Conservation (phyloP, 2,797 vertebrate genomes). For the Aselliscus stoliczkanus region DNA sequence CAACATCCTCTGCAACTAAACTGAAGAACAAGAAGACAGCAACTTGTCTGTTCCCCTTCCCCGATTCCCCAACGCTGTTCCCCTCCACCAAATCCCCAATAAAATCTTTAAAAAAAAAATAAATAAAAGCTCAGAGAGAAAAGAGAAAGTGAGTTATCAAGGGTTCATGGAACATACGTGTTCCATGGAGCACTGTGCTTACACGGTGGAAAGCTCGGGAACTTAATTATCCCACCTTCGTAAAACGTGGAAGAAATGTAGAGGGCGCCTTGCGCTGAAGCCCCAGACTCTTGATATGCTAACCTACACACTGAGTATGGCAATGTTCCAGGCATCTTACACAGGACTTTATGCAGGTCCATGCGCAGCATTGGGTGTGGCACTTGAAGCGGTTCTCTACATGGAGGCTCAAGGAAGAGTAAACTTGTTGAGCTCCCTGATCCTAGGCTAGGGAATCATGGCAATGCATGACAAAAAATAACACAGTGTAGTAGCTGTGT, state of each 20-base stretch:
- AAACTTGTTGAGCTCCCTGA: neutral
- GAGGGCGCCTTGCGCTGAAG: neutral
- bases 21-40: too few relatives aligned
- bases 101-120: too few relatives aligned
- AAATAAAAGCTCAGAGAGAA: neutral
- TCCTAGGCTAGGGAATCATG: neutral
- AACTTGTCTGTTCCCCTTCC: too few relatives aligned
- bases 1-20: too few relatives aligned
- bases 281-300: neutral
- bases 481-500: neutral
- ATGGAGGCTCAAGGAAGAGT: neutral
- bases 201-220: too few relatives aligned
- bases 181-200: too few relatives aligned
- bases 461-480: neutral
- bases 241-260: neutral
- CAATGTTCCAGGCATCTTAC: rapidly evolving
- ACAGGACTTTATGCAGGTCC: neutral
- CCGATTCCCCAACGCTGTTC: too few relatives aligned
- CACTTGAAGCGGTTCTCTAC: rapidly evolving
- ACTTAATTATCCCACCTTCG: too few relatives aligned
- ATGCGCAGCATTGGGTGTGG: rapidly evolving
- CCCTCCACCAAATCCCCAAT: too few relatives aligned
- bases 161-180: neutral
- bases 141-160: neutral
- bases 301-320: too few relatives aligned